Base-by-base conservation (phyloP, 2,888 invertebrate species). In the Drosophila cracens region DNA sequence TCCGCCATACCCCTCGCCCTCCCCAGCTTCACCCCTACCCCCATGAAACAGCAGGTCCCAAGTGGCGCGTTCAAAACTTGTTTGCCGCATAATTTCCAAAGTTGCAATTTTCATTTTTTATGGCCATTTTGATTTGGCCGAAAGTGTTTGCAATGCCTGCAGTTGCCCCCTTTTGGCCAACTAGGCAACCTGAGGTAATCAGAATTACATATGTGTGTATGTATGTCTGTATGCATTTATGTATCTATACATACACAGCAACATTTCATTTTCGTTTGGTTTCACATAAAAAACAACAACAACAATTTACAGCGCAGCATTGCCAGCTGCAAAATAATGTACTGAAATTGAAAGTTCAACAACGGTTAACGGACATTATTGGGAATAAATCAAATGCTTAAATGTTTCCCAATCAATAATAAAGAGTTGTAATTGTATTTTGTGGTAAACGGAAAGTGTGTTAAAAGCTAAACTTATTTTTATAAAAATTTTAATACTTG, bases 41-140 rank as follows among this genome's bases (percentile, higher is more conserved):
- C 8, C 43, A 31, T 25, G 13, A 8, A 11, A 48, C 53, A 49
- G 57, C 66, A 43, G 52, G 53, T 52, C n/a, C n/a, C 57, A 53
- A 51, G 43, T 43, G 62, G 58, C 60, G 67, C 62, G 65, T 62
- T 71, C 48, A 62, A 89, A 89, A 89, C 89, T 79, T 61, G 84
- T 84, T 88, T 84, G 73, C 82, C 69, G 64, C 76, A 76, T 87
- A 76, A 87, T 88, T 88, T 86, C 73, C 73, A 88, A 88, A 84
- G 71, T 81, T 88, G 87, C 81, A 79, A 84, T 84, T 84, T 89
- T 87, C 74, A 77, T 70, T 78, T 74, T 80, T 74, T 87, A 70
- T 82, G 70, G 81, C 72, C 78, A 83, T 81, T 83, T 77, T 80
- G 70, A 73, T 58, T 70, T 70, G 67, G 71, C 65, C 59, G 71